Percentiles rank a stretch among this genome's conserved stretches.
These are phyloP conservation scores for Sesia apiformis DNA, from an alignment of 2,888 invertebrate genomes.

Conservation along the genomic window DNA sequence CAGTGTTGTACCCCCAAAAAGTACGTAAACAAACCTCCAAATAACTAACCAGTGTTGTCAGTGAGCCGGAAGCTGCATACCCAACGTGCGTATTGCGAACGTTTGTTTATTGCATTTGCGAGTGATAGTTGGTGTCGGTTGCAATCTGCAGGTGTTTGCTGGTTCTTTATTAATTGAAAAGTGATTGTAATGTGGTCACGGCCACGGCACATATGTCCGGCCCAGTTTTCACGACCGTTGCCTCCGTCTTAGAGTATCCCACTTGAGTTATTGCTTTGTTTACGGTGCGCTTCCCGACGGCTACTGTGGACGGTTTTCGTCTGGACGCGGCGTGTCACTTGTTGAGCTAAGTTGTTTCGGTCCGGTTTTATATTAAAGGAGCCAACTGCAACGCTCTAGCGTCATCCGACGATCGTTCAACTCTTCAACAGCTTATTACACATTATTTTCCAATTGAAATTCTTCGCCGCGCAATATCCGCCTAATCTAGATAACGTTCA, in stretches of 20 bases:
- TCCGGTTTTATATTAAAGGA: neutral
- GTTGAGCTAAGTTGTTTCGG: constrained; percentile 23
- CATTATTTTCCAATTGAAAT: neutral
- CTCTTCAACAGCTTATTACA: neutral
- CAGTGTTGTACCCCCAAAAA: constrained; percentile 46
- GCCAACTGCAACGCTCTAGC: neutral
- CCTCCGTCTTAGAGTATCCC: constrained; percentile 46
- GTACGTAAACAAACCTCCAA: constrained; percentile 52
- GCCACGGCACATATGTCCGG: constrained; percentile 71
- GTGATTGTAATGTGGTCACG: constrained; percentile 72
- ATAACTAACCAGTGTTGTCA: constrained; percentile 35
- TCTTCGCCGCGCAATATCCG: neutral
- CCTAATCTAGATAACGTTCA: neutral
- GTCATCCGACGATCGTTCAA: neutral
- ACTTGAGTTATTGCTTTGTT: constrained; percentile 55
- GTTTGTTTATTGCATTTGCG: constrained; percentile 23
- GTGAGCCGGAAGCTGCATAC: constrained; percentile 36
- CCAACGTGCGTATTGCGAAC: constrained; percentile 34
- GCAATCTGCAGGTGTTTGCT: constrained; percentile 66
- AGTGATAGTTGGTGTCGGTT: constrained; percentile 49
- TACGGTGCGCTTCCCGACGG: constrained; percentile 33
- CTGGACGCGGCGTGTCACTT: constrained; percentile 25
- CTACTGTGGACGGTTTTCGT: constrained; percentile 9
- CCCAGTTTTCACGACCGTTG: constrained; percentile 63
- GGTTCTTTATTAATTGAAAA: constrained; percentile 71